Percentiles rank a stretch among this genome's conserved stretches.
Evolutionary conservation across 1,140 invertebrate species (phyloP).

Genomic region (Pygmarrhopalites habei): DNA sequence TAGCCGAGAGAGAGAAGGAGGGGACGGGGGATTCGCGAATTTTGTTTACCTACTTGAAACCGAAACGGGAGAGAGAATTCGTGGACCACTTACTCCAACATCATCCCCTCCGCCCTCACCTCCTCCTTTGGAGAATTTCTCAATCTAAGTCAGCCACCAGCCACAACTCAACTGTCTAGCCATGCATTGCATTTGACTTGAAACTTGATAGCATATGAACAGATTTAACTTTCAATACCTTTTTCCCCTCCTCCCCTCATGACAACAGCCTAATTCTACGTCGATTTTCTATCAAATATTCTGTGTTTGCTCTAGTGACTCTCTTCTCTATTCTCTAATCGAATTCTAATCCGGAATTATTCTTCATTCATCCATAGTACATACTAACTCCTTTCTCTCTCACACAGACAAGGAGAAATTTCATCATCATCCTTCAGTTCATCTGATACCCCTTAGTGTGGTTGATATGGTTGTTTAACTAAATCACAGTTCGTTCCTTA

Average conservation of each 20-base stretch:
- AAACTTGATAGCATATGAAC: neutral
- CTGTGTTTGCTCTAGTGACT: conserved; percentile 27
- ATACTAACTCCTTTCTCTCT: conserved; percentile 6
- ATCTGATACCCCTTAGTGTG: no score
- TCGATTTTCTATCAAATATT: conserved; percentile 32
- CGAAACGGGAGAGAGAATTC: neutral
- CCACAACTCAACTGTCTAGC: conserved; percentile 19
- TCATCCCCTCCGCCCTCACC: neutral
- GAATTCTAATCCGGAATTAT: conserved; percentile 27
- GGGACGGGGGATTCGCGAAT: conserved; percentile 22
- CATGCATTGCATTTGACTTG: conserved; percentile 19
- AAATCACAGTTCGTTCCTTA: no score
- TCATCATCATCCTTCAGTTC: no score
- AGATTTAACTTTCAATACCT: conserved; percentile 31
- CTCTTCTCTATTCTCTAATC: conserved; percentile 22
- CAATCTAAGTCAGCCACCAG: conserved; percentile 18
- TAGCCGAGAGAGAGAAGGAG: conserved; percentile 13
- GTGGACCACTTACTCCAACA: conserved; percentile 2
- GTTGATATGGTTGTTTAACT: no score
- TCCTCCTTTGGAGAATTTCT: conserved; percentile 6
- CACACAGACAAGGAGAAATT: neutral
- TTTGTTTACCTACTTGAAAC: conserved; percentile 26
- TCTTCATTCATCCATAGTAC: conserved; percentile 20
- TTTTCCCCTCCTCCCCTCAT: conserved; percentile 26
- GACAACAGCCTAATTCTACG: conserved; percentile 27